A percentile compares a stretch with the other conserved stretches of the same genome.
Conservation (phyloP, 2,113 vertebrate genomes). For the Sapajus apella region DNA sequence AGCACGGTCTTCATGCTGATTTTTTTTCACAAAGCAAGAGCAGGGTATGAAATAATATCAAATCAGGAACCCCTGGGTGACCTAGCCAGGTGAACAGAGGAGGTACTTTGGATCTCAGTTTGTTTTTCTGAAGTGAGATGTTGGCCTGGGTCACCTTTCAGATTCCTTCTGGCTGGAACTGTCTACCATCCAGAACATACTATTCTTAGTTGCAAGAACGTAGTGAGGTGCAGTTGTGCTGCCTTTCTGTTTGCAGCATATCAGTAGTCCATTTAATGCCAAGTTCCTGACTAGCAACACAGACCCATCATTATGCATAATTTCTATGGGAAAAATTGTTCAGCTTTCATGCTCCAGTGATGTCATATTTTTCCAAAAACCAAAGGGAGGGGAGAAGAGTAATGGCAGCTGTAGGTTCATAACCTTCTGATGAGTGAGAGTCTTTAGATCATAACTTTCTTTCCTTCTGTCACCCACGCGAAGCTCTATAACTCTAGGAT, state of each 20-base stretch:
- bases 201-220: not conserved
- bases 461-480: not conserved
- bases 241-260: not conserved
- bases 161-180: not conserved
- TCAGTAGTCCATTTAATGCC: not conserved
- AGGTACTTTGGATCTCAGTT: not conserved
- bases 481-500: not conserved
- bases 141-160: not conserved
- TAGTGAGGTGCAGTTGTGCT: not conserved
- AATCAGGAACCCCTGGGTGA: not conserved
- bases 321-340: slow-evolving; percentile 29
- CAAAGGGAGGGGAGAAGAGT: not conserved
- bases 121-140: not conserved
- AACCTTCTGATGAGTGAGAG: not conserved
- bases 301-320: not conserved
- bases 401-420: not conserved
- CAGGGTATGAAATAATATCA: not conserved
- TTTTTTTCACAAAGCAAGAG: not conserved
- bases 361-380: not conserved
- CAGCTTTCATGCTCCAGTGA: not conserved
- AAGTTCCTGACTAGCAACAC: slow-evolving; percentile 27
- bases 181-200: not conserved
- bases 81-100: not conserved
- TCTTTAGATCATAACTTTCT: not conserved
- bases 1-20: not conserved